These are phyloP conservation scores for Synodontis membranacea DNA, from an alignment of 2,113 vertebrate genomes.

Conservation along the genomic window DNA sequence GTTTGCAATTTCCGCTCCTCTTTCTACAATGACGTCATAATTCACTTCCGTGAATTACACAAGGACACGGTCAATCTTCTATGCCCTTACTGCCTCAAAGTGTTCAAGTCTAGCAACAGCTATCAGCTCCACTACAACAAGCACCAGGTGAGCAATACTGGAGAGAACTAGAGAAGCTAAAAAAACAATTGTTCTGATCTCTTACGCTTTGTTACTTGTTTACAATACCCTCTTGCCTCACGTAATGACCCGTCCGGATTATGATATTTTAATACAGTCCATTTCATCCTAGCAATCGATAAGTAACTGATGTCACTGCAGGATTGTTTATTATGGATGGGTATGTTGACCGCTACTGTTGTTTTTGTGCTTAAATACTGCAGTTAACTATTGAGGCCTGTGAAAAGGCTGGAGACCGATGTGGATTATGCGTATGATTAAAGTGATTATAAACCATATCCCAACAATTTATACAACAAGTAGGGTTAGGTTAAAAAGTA, in stretches of 20 bases:
- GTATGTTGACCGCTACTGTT: neutral
- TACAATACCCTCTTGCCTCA: neutral
- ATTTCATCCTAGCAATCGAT: neutral
- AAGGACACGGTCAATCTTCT: slow-evolving; percentile 81
- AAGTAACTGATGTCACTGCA: neutral
- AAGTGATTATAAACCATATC: too few species aligned
- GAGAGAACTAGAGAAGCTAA: neutral
- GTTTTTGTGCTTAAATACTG: neutral
- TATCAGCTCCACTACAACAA: slow-evolving; percentile 88
- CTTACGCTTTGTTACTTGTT: neutral
- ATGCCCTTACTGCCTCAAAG: slow-evolving; percentile 89
- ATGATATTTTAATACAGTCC: neutral
- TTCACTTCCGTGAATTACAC: slow-evolving; percentile 83
- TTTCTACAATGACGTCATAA: slow-evolving; percentile 82
- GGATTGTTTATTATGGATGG: neutral
- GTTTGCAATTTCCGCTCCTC: slow-evolving; percentile 91
- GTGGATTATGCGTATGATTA: too few species aligned
- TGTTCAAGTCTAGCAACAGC: slow-evolving; percentile 79
- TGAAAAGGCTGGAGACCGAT: too few species aligned
- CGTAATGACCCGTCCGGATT: neutral
- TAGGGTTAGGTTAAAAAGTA: neutral
- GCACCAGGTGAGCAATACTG: slow-evolving; percentile 80
- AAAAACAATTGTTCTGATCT: neutral
- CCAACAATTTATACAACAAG: too few species aligned
- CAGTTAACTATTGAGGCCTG: neutral